A percentile compares a stretch with the other conserved stretches of the same genome.
Evolutionary conservation across 1,140 invertebrate species (phyloP).

Genomic region (Drosophila repletoides): DNA sequence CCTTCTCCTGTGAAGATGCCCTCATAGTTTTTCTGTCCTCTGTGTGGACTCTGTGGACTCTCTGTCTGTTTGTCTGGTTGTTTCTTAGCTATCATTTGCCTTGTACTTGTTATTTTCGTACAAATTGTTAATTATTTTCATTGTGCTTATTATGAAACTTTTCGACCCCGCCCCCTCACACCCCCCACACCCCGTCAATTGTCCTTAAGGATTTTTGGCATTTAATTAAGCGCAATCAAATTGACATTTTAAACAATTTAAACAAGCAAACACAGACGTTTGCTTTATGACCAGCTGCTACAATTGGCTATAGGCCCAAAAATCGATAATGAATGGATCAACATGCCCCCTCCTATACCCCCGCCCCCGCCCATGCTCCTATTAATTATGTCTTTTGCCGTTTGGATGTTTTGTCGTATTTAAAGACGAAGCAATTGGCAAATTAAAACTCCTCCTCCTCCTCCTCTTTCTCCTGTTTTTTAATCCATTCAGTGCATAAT

Average conservation of each 20-base stretch:
- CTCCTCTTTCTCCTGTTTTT: too few species aligned
- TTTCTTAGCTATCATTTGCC: slow-evolving; percentile 58
- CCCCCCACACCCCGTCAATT: slow-evolving; percentile 1
- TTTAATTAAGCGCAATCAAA: slow-evolving; percentile 80
- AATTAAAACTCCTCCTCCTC: too few species aligned
- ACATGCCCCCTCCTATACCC: neutral
- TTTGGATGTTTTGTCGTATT: slow-evolving; percentile 79
- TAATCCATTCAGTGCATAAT: too few species aligned
- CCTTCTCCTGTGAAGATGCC: neutral
- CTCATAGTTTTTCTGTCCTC: slow-evolving; percentile 24
- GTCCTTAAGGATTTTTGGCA: slow-evolving; percentile 74
- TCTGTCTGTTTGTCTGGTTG: neutral
- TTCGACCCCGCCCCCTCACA: slow-evolving; percentile 9
- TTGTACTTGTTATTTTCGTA: slow-evolving; percentile 61
- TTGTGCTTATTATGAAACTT: slow-evolving; percentile 72
- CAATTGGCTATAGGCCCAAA: slow-evolving; percentile 55
- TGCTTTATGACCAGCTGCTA: slow-evolving; percentile 74
- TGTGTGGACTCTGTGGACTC: too few species aligned
- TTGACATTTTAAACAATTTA: slow-evolving; percentile 81
- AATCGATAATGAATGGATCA: slow-evolving; percentile 57
- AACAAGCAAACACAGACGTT: slow-evolving; percentile 66
- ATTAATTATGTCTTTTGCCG: slow-evolving; percentile 80
- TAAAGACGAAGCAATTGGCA: slow-evolving; percentile 74
- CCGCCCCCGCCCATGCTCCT: slow-evolving; percentile 24
- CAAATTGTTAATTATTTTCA: slow-evolving; percentile 79